phyloP scores from a whole-genome alignment of 1,140 invertebrate genomes.

The Leptinotarsa lineolata region DNA sequence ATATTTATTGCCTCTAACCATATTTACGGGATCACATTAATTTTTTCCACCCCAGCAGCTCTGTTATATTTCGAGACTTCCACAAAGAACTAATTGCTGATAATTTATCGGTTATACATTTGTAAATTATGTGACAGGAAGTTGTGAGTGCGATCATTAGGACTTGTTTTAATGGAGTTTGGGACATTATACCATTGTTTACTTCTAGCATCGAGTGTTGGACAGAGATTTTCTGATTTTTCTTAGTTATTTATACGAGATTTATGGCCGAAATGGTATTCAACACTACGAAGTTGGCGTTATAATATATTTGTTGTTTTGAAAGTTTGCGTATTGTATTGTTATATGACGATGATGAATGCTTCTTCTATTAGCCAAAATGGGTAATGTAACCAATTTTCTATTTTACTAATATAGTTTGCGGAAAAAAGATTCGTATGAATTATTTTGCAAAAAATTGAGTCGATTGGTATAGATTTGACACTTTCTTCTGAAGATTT shows the following conservation, averaged over 20 bases:
- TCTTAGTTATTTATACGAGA: not conserved
- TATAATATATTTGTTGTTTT: no score
- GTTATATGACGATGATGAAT: no score
- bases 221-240: not conserved
- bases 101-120: slow-evolving; percentile 28
- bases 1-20: slow-evolving; percentile 32
- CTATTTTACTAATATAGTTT: no score
- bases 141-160: slow-evolving; percentile 20
- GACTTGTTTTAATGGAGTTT: slow-evolving; percentile 19
- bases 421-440: no score
- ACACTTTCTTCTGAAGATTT: no score
- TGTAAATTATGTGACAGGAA: slow-evolving; percentile 25
- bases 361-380: no score
- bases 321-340: no score
- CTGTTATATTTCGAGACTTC: slow-evolving; percentile 13
- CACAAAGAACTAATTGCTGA: slow-evolving; percentile 26
- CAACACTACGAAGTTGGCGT: no score
- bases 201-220: not conserved
- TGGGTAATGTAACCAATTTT: no score
- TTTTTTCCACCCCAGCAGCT: slow-evolving; percentile 27
- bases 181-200: slow-evolving; percentile 7
- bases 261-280: not conserved
- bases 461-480: no score
- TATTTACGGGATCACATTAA: slow-evolving; percentile 30
- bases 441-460: no score